Conservation (phyloP, 1,140 invertebrate genomes). For the Microvelia longipes region DNA sequence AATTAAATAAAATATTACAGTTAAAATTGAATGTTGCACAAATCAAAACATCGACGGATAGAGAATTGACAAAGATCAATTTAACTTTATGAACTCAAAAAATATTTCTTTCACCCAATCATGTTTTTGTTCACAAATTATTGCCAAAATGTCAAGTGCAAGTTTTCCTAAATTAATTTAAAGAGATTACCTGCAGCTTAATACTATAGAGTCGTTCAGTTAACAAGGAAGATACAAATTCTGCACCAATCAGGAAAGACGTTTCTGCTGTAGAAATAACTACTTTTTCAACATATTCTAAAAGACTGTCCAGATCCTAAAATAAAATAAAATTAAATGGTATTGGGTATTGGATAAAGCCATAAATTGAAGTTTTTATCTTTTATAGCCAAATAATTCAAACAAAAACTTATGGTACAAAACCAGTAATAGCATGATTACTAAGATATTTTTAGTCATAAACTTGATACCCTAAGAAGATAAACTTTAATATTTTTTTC, state of each 20-base stretch:
- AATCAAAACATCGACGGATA: no score
- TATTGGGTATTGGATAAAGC: neutral
- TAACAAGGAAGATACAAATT: slow-evolving; percentile 13
- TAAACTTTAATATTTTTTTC: neutral
- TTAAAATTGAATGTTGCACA: no score
- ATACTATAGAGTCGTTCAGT: slow-evolving; percentile 16
- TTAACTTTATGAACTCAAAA: no score
- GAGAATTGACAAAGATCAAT: no score
- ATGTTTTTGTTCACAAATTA: no score
- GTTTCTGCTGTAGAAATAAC: slow-evolving; percentile 15
- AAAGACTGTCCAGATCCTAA: slow-evolving; percentile 16
- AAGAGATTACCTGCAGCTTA: slow-evolving; percentile 8
- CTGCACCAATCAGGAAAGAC: slow-evolving; percentile 17
- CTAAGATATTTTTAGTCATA: neutral
- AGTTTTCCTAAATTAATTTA: no score
- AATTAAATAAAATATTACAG: no score
- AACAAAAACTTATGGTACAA: neutral
- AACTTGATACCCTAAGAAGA: neutral
- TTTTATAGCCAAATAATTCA: neutral
- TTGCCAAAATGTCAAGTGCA: no score
- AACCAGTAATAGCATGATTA: neutral
- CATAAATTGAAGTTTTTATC: neutral
- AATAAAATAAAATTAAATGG: slow-evolving; percentile 7
- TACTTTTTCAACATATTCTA: slow-evolving; percentile 21
- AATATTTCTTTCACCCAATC: no score